Base-by-base conservation (phyloP, 2,113 vertebrate species). In the Mellivora capensis region DNA sequence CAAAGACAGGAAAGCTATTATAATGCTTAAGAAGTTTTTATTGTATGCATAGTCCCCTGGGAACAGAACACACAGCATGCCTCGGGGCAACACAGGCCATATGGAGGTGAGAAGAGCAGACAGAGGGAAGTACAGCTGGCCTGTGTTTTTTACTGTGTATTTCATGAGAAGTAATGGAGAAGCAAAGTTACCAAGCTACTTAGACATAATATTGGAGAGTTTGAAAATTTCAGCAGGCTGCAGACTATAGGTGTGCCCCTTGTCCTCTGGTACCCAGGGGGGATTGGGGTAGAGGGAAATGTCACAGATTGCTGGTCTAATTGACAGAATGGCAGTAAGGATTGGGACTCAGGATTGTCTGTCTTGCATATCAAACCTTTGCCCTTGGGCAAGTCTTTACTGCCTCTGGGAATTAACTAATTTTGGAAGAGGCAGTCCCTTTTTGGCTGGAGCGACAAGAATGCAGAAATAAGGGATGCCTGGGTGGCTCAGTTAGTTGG, bases 211-310 rank as follows among this genome's bases (percentile, higher is more conserved):
- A 47, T 31, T 17, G 42, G 27, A 47, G 0, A 47, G 42, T 31
- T 17, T 44, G 27, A 31, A 29, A 47, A 25, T 29, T 17, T 47
- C 74, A 17, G 14, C 27, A 8, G 74, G 42, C 27, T 77, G 74
- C 42, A 29, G 2, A 8, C 44, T 47, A 27, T 0, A 42, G 39
- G 12, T 1, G 42, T 18, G 42, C 27, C 74, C 74, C 42, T 42
- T 47, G 27, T 44, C 0, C 7, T 44, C 27, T 17, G 14, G 42
- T 77, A 17, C 27, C 27, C 25, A 14, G 27, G 14, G 14, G 5
- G 6, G 7, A 31, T 29, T 1, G 17, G 27, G 27, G 7, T 14
- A 47, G 42, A 44, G 42, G 7, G 7, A 29, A 47, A 0, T 2
- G 9, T 31, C 42, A 29, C 27, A 77, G 7, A 27, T 12, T 18